Evolutionary conservation across 2,888 invertebrate species (phyloP).

Genomic region (Campoletis raptor): DNA sequence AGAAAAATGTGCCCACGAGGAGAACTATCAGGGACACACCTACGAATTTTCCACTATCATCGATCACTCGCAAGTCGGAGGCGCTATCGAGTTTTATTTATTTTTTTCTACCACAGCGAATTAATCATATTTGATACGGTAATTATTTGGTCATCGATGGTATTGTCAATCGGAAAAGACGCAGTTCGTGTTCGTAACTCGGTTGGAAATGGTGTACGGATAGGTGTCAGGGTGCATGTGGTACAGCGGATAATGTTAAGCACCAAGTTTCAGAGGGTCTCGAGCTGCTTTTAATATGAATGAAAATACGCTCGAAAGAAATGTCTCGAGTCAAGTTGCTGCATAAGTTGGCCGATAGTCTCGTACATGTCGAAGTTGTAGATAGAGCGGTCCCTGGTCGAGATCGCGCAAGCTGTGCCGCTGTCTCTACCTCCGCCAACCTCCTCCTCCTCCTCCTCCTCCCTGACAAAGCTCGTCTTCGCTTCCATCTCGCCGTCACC

Average conservation of each 20-base stretch:
- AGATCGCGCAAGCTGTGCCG: slow-evolving; percentile 83
- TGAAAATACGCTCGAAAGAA: slow-evolving; percentile 59
- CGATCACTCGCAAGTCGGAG: slow-evolving; percentile 52
- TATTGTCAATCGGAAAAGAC: not conserved
- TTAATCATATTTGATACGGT: not conserved
- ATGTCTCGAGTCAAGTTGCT: slow-evolving; percentile 64
- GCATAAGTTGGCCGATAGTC: slow-evolving; percentile 78
- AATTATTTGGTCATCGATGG: slow-evolving; percentile 8
- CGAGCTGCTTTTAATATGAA: slow-evolving; percentile 54
- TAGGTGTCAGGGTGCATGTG: slow-evolving; percentile 16
- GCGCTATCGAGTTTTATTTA: slow-evolving; percentile 23
- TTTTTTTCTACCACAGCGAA: not conserved
- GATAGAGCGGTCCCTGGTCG: slow-evolving; percentile 75
- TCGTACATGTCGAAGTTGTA: slow-evolving; percentile 79
- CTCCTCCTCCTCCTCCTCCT: slow-evolving; percentile 65
- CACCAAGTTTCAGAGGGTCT: slow-evolving; percentile 22
- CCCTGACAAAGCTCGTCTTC: slow-evolving; percentile 64
- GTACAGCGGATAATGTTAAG: not conserved
- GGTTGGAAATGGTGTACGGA: slow-evolving; percentile 15
- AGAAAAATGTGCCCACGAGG: slow-evolving; percentile 62
- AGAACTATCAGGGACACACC: slow-evolving; percentile 58
- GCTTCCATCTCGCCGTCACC: slow-evolving; percentile 57
- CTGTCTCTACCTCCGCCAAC: slow-evolving; percentile 64
- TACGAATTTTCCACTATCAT: slow-evolving; percentile 67
- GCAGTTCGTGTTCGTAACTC: slow-evolving; percentile 15